phyloP scores from a whole-genome alignment of 2,888 invertebrate species.

The Meta bourneti region DNA sequence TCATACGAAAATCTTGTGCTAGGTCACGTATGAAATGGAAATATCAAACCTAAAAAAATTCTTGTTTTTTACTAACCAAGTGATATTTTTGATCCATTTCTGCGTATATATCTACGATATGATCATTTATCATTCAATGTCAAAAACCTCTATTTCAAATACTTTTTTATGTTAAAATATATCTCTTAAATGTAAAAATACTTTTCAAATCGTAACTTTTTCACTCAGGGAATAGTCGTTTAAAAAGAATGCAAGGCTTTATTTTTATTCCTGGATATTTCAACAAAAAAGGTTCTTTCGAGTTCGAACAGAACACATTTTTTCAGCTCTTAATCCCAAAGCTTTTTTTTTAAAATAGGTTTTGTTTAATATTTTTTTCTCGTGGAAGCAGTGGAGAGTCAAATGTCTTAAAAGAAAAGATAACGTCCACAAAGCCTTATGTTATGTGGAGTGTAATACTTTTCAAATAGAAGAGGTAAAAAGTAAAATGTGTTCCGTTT shows the following conservation, averaged over 20 bases:
- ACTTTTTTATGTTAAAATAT: not conserved
- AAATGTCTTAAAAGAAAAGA: not conserved
- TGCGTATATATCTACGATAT: not conserved
- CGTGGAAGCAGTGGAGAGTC: not conserved
- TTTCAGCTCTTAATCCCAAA: not conserved
- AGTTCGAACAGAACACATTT: not conserved
- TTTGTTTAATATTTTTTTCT: not conserved
- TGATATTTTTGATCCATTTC: not conserved
- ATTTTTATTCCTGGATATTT: not conserved
- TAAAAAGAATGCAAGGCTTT: not conserved
- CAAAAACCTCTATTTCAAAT: constrained; percentile 2
- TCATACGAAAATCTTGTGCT: no score
- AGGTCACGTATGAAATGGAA: no score
- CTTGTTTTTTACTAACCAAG: no score
- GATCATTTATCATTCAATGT: constrained; percentile 36
- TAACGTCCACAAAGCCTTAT: not conserved
- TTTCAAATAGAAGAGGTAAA: not conserved
- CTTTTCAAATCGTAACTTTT: not conserved
- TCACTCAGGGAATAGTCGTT: not conserved
- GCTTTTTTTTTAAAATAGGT: not conserved
- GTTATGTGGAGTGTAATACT: not conserved
- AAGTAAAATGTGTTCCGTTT: not conserved
- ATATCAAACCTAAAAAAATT: no score
- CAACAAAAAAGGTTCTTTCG: not conserved
- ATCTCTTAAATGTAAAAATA: not conserved